These are phyloP conservation scores for Hedya salicella DNA, from an alignment of 2,888 invertebrate species.

Conservation along the genomic window DNA sequence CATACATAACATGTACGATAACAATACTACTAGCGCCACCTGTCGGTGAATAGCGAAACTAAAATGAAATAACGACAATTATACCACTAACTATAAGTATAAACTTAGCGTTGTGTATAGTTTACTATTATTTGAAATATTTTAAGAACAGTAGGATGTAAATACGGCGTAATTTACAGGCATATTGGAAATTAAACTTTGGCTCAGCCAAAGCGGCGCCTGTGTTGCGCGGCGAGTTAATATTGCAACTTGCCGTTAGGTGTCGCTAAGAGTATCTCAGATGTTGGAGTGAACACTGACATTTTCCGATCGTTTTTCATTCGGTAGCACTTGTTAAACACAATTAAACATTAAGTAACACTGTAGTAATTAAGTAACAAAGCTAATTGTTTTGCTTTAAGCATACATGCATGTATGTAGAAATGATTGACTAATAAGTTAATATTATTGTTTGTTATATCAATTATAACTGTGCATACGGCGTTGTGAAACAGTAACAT, in stretches of 20 bases:
- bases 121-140: too few species aligned
- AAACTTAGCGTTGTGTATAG: not conserved
- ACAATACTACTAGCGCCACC: conserved; percentile 53
- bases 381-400: too few species aligned
- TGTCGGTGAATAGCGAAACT: conserved; percentile 51
- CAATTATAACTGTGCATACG: conserved; percentile 5
- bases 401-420: too few species aligned
- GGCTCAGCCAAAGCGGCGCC: not conserved
- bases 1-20: not conserved
- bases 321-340: not conserved
- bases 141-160: too few species aligned
- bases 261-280: conserved; percentile 48
- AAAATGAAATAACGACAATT: not conserved
- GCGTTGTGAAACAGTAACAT: conserved; percentile 20
- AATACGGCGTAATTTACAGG: too few species aligned
- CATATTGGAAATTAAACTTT: not conserved
- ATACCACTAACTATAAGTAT: too few species aligned
- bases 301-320: not conserved
- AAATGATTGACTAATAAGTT: not conserved
- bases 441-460: not conserved
- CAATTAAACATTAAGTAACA: too few species aligned
- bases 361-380: too few species aligned
- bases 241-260: conserved; percentile 48
- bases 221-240: conserved; percentile 9
- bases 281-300: not conserved